Evolutionary conservation across 2,888 invertebrate genomes (phyloP), one percentile per base, ranked within the genome.

Genomic region (Drosophila trichaetosa): DNA sequence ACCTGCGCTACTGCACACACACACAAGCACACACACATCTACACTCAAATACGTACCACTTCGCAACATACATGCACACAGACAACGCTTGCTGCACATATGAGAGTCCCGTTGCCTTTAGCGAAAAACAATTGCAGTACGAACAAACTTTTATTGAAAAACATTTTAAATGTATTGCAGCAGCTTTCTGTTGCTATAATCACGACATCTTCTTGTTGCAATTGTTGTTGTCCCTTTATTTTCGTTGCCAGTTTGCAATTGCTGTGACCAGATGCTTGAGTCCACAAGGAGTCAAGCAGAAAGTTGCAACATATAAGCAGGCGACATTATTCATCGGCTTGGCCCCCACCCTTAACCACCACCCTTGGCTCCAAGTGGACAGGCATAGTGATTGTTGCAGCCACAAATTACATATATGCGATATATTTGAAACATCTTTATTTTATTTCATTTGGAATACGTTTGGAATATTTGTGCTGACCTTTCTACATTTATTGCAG

Each of bases 111-210:
- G 54, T 49, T 24, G 77, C 74, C 67, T 60, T 56, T 42, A 64
- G 70, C 70, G 58, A 59, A 78, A 80, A 87, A 86, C 88, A 88
- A 87, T 88, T 87, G 82, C 73, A 81, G 64, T 62, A 69, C 61
- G 79, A 74, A 81, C 81, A 88, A 87, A 87, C 64, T 87, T 87
- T 87, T 88, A 87, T 87, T 87, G 89, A 84, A 88, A 87, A 88
- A 84, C 89, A 87, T 89, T 84, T 83, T 68, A 87, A 88, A 87
- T 86, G 85, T 87, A 77, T 74, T 69, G 72, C 77, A 82, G 71
- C 79, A 71, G 74, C 67, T 75, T 77, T 75, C 57, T 74, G 58
- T 54, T 63, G 71, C 48, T 58, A 69, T 70, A 68, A 68, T 74
- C 67, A 63, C 64, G 69, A 73, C 72, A 70, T 71, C 75, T 68